Percentiles rank a stretch among this genome's conserved stretches.
Evolutionary conservation across 2,113 vertebrate species (phyloP).

Genomic region (Trachemys scripta): DNA sequence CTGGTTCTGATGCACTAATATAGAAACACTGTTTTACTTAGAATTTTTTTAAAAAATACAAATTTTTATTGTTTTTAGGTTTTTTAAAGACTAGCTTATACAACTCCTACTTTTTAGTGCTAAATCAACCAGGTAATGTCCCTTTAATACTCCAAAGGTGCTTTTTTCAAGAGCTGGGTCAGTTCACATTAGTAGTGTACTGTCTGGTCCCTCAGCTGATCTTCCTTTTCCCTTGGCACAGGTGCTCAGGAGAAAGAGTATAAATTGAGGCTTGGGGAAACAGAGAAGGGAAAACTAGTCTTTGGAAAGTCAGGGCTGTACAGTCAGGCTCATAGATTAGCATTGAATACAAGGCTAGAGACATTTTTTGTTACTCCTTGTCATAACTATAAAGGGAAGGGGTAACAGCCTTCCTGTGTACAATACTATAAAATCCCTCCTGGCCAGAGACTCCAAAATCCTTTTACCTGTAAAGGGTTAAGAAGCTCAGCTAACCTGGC

Average conservation of each 20-base stretch:
- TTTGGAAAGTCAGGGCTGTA: neutral
- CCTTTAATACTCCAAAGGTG: neutral
- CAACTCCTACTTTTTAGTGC: neutral
- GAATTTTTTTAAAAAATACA: neutral
- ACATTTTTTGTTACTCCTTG: neutral
- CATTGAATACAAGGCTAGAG: neutral
- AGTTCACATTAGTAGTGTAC: neutral
- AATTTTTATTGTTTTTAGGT: neutral
- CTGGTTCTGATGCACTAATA: too few relatives aligned
- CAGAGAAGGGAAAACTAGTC: neutral
- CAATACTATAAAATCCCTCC: too few relatives aligned
- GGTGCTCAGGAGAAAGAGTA: neutral
- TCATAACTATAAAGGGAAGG: too few relatives aligned
- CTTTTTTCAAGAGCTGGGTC: neutral
- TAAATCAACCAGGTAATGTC: neutral
- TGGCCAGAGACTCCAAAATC: too few relatives aligned
- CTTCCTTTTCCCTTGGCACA: neutral
- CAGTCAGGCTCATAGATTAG: neutral
- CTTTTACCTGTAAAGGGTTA: too few relatives aligned
- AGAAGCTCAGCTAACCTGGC: too few relatives aligned
- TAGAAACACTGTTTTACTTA: too few relatives aligned
- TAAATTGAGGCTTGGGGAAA: neutral
- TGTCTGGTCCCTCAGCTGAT: neutral
- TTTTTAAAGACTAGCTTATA: neutral
- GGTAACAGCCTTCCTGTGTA: too few relatives aligned